Evolutionary conservation across 2,797 vertebrate genomes (phyloP), one percentile per base, ranked within the genome.

Genomic region (Chiloscyllium punctatum): DNA sequence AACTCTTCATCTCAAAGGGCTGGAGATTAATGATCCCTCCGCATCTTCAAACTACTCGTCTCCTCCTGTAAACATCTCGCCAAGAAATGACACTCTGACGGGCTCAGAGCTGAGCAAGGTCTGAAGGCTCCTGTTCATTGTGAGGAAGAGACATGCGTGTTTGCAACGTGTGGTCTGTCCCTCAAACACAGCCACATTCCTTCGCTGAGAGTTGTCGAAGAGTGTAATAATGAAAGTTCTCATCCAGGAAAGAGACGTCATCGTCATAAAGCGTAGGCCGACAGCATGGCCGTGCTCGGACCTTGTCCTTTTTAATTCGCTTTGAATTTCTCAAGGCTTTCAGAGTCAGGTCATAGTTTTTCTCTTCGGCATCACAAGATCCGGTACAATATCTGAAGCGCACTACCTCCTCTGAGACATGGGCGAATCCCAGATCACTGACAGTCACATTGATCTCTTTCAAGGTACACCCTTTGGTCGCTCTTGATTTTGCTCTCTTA

Each of bases 301-400:
- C 97, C 95, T 98, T 98, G 97, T 99, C 98, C 96, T 96, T 98
- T 96, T 97, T 98, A 88, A 98, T 97, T 82, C 96, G 97, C 96
- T 97, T 97, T 23, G 96, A 97, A 96, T 97, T 97, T 96, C 98
- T 97, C 96, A 99, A 97, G 96, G 98, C 98, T 96, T 98, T 98
- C 96, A 99, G 97, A 6, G 98, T 98, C 53, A 99, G 97, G 98
- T 99, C 99, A 27, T 99, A 99, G 97, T 98, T 98, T 95, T 98
- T 97, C 95, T 98, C 96, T 1, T 98, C 97, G 0, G 97, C 96
- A 4, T 97, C 97, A 96, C 99, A 99, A 0, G 98, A 98, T 87
- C 99, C 99, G 18, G 98, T 99, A 98, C 99, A 99, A 98, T 99
- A 99, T 95, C 98, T 98, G 97, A 99, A 98, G 88, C 98, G 96